Base-by-base conservation (phyloP, 1,140 invertebrate genomes). In the Lucilia sericata region DNA sequence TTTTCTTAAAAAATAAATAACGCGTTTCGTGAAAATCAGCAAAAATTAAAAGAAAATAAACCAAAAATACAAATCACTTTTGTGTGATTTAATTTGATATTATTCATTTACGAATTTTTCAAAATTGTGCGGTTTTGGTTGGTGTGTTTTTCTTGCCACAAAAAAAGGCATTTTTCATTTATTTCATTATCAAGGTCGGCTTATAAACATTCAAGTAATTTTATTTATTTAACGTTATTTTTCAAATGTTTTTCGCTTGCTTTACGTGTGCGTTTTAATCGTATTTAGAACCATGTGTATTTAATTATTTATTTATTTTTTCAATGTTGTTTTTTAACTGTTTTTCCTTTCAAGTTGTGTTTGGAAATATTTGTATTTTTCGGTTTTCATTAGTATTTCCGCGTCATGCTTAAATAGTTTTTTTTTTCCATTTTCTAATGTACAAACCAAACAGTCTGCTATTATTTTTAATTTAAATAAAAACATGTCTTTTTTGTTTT, bases 181-280 rank as follows among this genome's bases (percentile, higher is more conserved):
- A 70, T 70, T 70, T 70, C 65, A 70, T 70, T 70, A 70, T 70
- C 65, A 70, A 70, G 65, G 65, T 70, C 65, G 65, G 65, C 19
- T 21, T 70, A 21, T 21, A 70, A 70, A 70, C n/a, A 30, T 9
- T 8, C 19, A 9, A 70, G 65, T 70, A 21, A 70, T 70, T 60
- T 70, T 70, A 25, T 70, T 70, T 60, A 17, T 60, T 60, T 60
- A 17, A 1, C 55, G 13, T 60, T n/a, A 60, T 60, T 17, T 60
- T 17, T 60, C 7, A 60, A 7, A 7, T 60, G 14, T 17, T 70
- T 70, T 70, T 30, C 25, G 25, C 25, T 30, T 30, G n/a, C 9
- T 70, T 4, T 70, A 70, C 65, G 65, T 70, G 65, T 70, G 65
- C 65, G 65, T 70, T 10, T 30, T 70, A 70, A 70, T 70, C 65